Percentiles rank a stretch among this genome's conserved stretches.
phyloP scores from a whole-genome alignment of 1,140 invertebrate genomes.

The Chrysoperla carnea region DNA sequence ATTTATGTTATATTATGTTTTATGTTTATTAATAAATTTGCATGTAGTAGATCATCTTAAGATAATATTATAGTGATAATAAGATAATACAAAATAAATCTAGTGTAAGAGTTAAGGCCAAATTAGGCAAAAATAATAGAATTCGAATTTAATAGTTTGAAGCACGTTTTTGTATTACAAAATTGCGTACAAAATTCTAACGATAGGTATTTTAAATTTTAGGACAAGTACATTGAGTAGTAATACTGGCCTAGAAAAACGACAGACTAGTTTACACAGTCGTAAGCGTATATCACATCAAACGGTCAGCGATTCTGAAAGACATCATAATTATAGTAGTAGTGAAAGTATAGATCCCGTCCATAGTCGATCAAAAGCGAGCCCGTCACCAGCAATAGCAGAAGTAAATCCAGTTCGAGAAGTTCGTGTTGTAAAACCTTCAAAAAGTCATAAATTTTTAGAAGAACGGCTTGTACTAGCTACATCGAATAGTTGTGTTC shows the following conservation, averaged over 20 bases:
- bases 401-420: conserved; percentile 31
- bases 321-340: conserved; percentile 45
- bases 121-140: background rate
- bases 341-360: conserved; percentile 45
- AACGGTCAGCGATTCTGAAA: conserved; percentile 20
- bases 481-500: conserved; percentile 41
- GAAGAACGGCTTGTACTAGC: conserved; percentile 64
- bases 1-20: no score
- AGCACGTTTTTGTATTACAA: conserved; percentile 2
- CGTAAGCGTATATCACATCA: conserved; percentile 31
- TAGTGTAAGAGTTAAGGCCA: no score
- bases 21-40: no score
- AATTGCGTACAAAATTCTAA: conserved; percentile 8
- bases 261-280: conserved; percentile 27
- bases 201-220: conserved; percentile 8
- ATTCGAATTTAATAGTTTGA: conserved; percentile 1
- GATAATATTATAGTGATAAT: no score
- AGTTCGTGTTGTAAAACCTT: conserved; percentile 34
- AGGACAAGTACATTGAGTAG: conserved; percentile 40
- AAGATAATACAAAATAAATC: no score
- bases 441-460: conserved; percentile 42
- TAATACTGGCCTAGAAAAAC: conserved; percentile 34
- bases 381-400: no score
- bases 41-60: no score
- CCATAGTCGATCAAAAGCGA: no score